Evolutionary conservation across 92 coral and sea anemone species (phyloP), one percentile per base, ranked within the genome.

Genomic region (Palythoa caribaeorum): DNA sequence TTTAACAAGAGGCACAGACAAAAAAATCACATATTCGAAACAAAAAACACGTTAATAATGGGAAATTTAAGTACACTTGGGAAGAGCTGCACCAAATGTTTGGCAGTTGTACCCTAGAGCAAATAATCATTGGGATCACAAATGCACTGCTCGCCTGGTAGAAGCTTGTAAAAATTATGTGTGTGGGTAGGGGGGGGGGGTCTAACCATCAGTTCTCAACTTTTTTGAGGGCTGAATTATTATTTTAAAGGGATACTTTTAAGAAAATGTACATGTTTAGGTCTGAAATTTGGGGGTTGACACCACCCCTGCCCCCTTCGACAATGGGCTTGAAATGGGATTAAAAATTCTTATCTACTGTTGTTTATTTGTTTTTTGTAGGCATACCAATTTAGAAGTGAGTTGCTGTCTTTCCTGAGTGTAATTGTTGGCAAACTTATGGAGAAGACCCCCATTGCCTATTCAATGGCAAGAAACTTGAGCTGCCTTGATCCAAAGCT

Each of bases 381-480:
- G 77, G 62, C 62, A n/a, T 87, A 63, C 68, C 85, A 78, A 70
- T 65, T 87, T 79, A 87, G 75, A 70, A 87, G 78, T 65, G 85
- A 63, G 66, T 87, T 78, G 65, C 78, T 39, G 78, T 77, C 84
- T 37, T 87, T 88, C 81, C 44, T 81, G 77, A 88, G 73, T 73
- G 73, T 63, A 20, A 48, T 65, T 59, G 88, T 74, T 77, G 35
- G 88, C 88, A 88, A 88, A 73, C 88, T 83, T 71, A 50, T 88
- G 66, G 91, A 88, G 77, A 88, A 88, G 88, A 88, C 84, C 50
- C 91, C 88, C 11, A 83, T 83, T 75, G 88, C 88, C 66, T 83
- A 88, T 77, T 73, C 91, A 70, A 38, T 88, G 88, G 91, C 91
- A 83, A 44, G 91, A 75, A 73, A 74, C 63, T 38, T 74, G 83